Base-by-base conservation (phyloP, 2,113 vertebrate genomes). In the Carassius carassius region DNA sequence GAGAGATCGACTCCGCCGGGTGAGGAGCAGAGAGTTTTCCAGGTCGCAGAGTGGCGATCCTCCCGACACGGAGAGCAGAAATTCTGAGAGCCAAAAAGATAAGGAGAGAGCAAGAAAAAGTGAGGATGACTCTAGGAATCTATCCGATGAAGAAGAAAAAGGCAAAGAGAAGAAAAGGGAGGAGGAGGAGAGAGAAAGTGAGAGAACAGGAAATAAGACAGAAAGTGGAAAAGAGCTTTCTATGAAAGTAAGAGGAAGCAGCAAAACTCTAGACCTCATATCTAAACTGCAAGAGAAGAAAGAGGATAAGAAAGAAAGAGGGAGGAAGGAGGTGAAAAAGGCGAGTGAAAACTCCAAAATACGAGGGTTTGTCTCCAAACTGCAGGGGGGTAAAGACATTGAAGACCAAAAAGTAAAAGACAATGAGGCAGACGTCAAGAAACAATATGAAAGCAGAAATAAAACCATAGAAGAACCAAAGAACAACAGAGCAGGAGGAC, bases 191-290 rank as follows among this genome's bases (percentile, higher is more conserved):
- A 56, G 2, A 82, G 49, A 41, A 10, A 12, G 78, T 78, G 25
- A 67, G 37, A 73, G 82, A 12, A 49, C 41, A 25, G 44, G 2
- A 17, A 14, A 29, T 65, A 81, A 77, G 62, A 41, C 19, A 5
- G 81, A 86, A 49, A 44, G 82, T 74, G 70, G 29, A 67, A 79
- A 75, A 19, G 82, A 74, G 41, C n/a, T 84, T 1, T 51, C 72
- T 8, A 83, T 5, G 3, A 87, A 76, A 54, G 83, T 77, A 7
- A 70, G 11, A 11, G 70, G 91, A 81, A 85, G 56, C 25, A 75
- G 77, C 0, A 92, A 94, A 88, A 94, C 95, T 69, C 94, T 87
- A 89, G 94, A 95, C 21, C 88, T 93, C 63, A 81, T 89, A 3
- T 94, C 90, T 8, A 90, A 87, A 77, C 82, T 90, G 41, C 86